phyloP scores from a whole-genome alignment of 2,797 vertebrate species.

The Buceros bicornis region DNA sequence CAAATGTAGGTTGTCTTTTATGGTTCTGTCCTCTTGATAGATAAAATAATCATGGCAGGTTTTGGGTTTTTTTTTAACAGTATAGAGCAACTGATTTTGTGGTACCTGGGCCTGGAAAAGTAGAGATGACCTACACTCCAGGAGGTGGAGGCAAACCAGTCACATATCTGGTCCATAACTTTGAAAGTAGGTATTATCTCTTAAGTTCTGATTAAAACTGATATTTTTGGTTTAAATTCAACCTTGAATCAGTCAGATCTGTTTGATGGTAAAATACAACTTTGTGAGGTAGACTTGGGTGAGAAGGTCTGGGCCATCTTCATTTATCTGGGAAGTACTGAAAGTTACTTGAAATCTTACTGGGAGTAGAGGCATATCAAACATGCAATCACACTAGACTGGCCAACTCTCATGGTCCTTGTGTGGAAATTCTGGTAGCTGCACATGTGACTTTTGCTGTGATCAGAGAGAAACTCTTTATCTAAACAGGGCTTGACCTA shows the following conservation, averaged over 20 bases:
- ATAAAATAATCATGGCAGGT: neutral
- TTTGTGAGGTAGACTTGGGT: neutral
- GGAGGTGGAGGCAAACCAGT: constrained; percentile 81
- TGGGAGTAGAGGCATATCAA: neutral
- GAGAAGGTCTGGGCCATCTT: neutral
- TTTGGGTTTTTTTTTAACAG: constrained; percentile 71
- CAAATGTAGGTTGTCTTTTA: neutral
- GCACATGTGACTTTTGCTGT: neutral
- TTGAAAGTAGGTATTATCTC: constrained; percentile 86
- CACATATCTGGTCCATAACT: constrained; percentile 89
- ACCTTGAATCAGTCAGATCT: neutral
- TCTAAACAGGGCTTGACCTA: neutral
- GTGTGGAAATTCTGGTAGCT: neutral
- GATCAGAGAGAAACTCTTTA: neutral
- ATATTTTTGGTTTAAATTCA: neutral
- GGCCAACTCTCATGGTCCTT: neutral
- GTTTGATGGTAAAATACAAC: neutral
- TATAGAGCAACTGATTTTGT: constrained; percentile 99
- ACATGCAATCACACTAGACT: neutral
- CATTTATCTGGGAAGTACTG: neutral
- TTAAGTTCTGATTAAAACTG: neutral
- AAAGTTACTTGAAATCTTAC: neutral
- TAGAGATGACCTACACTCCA: constrained; percentile 95
- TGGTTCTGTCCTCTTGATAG: neutral
- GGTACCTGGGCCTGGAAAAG: constrained; percentile 92